phyloP scores from a whole-genome alignment of 2,113 vertebrate species.

The Ochotona princeps region DNA sequence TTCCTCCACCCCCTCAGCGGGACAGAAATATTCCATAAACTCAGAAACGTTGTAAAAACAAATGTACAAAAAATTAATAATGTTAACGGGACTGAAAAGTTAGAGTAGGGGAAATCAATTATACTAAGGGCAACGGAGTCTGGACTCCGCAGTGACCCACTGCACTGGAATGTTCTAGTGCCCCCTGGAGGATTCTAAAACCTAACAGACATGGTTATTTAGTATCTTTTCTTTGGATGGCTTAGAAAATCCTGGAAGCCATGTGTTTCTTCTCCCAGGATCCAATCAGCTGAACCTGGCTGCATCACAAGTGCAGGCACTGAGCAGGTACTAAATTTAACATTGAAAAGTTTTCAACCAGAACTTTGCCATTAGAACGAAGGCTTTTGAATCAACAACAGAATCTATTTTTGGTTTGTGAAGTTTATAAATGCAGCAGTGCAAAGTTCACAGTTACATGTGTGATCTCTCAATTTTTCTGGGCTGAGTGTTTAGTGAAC shows the following conservation, averaged over 20 bases:
- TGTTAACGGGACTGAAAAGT: conserved; percentile 51
- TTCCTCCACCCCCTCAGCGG: conserved; percentile 65
- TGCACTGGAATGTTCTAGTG: conserved; percentile 75
- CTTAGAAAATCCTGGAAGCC: conserved; percentile 51
- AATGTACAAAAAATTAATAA: conserved; percentile 21
- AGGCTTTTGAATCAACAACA: conserved; percentile 38
- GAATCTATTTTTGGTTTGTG: conserved; percentile 66
- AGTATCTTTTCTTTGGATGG: conserved; percentile 50
- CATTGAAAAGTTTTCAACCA: conserved; percentile 18
- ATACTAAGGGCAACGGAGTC: conserved; percentile 54
- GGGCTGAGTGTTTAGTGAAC: conserved; percentile 55
- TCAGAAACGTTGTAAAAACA: conserved; percentile 50
- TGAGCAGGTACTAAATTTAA: not conserved
- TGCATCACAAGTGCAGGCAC: not conserved
- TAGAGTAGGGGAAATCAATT: conserved; percentile 59
- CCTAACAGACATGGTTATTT: conserved; percentile 56
- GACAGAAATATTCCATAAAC: conserved; percentile 67
- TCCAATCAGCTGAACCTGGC: not conserved
- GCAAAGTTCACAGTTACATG: conserved; percentile 34
- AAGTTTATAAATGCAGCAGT: conserved; percentile 53
- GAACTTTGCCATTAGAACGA: conserved; percentile 40
- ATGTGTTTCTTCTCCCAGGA: conserved; percentile 46
- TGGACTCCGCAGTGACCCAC: conserved; percentile 55
- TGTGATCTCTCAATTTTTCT: conserved; percentile 51
- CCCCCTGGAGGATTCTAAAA: conserved; percentile 80